Percentiles rank a stretch among this genome's conserved stretches.
phyloP scores from a whole-genome alignment of 2,888 invertebrate genomes.

The Trichacis sp. region DNA sequence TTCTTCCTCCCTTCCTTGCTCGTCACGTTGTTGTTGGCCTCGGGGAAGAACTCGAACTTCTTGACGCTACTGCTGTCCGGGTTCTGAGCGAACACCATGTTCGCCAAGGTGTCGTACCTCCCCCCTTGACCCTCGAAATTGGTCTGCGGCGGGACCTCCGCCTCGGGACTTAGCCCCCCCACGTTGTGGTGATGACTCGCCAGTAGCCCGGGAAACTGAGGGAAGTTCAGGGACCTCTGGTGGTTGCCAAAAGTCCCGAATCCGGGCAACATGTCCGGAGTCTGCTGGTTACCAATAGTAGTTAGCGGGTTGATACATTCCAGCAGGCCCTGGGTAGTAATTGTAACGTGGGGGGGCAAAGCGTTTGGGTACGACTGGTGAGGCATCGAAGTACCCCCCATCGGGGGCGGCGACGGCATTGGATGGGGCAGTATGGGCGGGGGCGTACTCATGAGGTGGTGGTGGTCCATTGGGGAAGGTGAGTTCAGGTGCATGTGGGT shows the following conservation, averaged over 20 bases:
- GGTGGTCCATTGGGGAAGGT: slow-evolving; percentile 65
- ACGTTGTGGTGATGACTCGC: slow-evolving; percentile 75
- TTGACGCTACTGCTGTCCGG: slow-evolving; percentile 43
- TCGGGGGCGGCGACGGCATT: slow-evolving; percentile 62
- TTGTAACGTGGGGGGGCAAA: slow-evolving; percentile 88
- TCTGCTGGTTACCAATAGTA: slow-evolving; percentile 81
- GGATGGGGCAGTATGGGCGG: slow-evolving; percentile 67
- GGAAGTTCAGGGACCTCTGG: slow-evolving; percentile 70
- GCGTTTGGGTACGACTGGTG: slow-evolving; percentile 82
- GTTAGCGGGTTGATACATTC: slow-evolving; percentile 73
- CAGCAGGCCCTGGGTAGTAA: slow-evolving; percentile 67
- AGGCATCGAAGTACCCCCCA: slow-evolving; percentile 67
- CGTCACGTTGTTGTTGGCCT: slow-evolving; percentile 56
- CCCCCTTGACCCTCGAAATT: no score
- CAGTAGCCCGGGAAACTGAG: slow-evolving; percentile 74
- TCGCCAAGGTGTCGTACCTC: slow-evolving; percentile 52
- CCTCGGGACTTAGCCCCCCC: slow-evolving; percentile 79
- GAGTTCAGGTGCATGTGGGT: slow-evolving; percentile 65
- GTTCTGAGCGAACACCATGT: slow-evolving; percentile 39
- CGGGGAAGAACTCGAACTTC: slow-evolving; percentile 32
- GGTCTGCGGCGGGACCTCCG: no score
- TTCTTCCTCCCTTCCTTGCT: slow-evolving; percentile 54
- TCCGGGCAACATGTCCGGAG: slow-evolving; percentile 56
- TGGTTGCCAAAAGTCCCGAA: slow-evolving; percentile 62
- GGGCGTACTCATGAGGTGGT: slow-evolving; percentile 67